A percentile compares a stretch with the other conserved stretches of the same genome.
phyloP scores from a whole-genome alignment of 1,140 invertebrate species.

The Orius insidiosus region DNA sequence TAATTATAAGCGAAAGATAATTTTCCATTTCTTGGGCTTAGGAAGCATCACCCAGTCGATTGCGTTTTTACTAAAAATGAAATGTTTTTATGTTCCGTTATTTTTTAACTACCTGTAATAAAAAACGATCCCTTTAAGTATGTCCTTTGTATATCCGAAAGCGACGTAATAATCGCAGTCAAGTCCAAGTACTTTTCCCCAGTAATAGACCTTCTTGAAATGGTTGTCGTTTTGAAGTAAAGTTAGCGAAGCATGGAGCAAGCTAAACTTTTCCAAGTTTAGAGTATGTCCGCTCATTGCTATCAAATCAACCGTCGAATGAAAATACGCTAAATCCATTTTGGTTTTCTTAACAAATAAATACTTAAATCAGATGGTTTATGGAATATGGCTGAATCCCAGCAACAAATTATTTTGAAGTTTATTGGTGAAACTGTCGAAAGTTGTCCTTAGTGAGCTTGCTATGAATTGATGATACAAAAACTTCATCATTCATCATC shows the following conservation, averaged over 20 bases:
- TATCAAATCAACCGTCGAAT: background rate
- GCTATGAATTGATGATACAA: no score
- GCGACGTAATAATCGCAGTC: slow-evolving; percentile 54
- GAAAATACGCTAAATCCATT: slow-evolving; percentile 10
- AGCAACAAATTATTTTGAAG: no score
- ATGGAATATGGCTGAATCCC: no score
- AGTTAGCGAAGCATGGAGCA: slow-evolving; percentile 32
- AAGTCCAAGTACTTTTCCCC: slow-evolving; percentile 49
- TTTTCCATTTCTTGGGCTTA: slow-evolving; percentile 35
- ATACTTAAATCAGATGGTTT: no score
- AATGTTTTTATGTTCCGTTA: no score
- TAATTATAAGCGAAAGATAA: slow-evolving; percentile 35
- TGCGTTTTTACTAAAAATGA: slow-evolving; percentile 34
- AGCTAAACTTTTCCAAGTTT: slow-evolving; percentile 6
- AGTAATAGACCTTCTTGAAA: slow-evolving; percentile 50
- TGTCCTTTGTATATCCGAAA: slow-evolving; percentile 49
- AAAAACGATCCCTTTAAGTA: slow-evolving; percentile 39
- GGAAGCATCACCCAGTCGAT: slow-evolving; percentile 50
- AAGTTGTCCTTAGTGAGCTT: no score
- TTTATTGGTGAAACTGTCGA: no score
- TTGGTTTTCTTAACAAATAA: no score
- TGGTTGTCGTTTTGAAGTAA: slow-evolving; percentile 57
- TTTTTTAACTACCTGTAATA: slow-evolving; percentile 54
- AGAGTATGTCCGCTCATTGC: slow-evolving; percentile 6
- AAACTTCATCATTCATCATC: no score